Base-by-base conservation (phyloP, 2,888 invertebrate genomes). In the Hypercompe scribonia region DNA sequence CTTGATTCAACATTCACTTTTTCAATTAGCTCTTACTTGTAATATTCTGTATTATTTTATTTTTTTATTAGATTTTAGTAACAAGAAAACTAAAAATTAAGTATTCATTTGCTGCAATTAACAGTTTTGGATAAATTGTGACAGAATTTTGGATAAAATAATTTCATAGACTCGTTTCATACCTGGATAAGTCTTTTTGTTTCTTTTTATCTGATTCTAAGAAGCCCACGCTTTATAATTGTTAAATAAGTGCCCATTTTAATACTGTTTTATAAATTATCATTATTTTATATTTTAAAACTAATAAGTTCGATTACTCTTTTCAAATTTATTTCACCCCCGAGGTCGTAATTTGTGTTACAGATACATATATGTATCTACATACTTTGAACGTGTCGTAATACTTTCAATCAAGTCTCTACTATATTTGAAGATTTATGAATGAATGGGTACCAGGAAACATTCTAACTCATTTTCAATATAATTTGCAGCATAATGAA, bases 321-420 rank as follows among this genome's bases (percentile, higher is more conserved):
- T 39, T 42, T 36, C n/a, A 33, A 70, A 42, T 69, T 73, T 80
- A 84, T 83, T 82, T 87, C 84, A 84, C 86, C 86, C 85, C 85
- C 75, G 84, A 84, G 87, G 88, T 90, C 89, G 88, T 84, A 90
- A 91, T 88, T 90, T 91, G 90, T 92, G 92, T 92, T 88, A 90
- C 86, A 92, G 87, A 89, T 85, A 86, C 81, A 87, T 81, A 87
- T 80, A n/a, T 54, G 24, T 83, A n/a, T n/a, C n/a, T n/a, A n/a
- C n/a, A n/a, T n/a, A 87, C 90, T 86, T 88, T 89, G 86, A 87
- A 89, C 85, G 77, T 87, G 86, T 81, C 87, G 86, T 88, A 88
- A 89, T 83, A 88, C 83, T 87, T 87, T 84, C 84, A 84, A 78
- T 82, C 84, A 76, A 83, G 75, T 81, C 76, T 72, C 74, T 69